These are phyloP conservation scores for Latheticus oryzae DNA, from an alignment of 2,888 invertebrate species.

Conservation along the genomic window DNA sequence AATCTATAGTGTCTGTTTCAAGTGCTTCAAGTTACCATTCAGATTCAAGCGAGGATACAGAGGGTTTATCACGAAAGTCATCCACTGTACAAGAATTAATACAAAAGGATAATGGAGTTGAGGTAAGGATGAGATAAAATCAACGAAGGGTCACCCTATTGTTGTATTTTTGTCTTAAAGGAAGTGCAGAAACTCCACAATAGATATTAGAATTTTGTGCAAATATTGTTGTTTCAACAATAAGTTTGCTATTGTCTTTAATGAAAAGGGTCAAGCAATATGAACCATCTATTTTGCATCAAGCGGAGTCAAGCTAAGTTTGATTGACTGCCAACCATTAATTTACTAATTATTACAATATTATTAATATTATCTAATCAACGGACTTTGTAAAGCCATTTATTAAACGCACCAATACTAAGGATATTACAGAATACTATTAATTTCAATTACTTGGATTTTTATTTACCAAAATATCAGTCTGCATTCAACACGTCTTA, in stretches of 20 bases:
- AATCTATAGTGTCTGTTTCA: slow-evolving; percentile 51
- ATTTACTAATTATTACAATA: slow-evolving; percentile 10
- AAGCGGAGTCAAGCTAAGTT: too few species aligned
- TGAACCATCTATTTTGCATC: slow-evolving; percentile 26
- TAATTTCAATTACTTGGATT: too few species aligned
- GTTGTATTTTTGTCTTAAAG: slow-evolving; percentile 19
- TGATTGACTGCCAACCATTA: too few species aligned
- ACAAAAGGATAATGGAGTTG: slow-evolving; percentile 34
- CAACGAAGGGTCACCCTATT: slow-evolving; percentile 26
- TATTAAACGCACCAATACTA: background rate
- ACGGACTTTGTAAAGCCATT: background rate
- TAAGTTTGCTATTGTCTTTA: slow-evolving; percentile 28
- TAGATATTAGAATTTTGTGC: slow-evolving; percentile 21
- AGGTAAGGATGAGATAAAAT: slow-evolving; percentile 36
- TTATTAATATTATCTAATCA: slow-evolving; percentile 20
- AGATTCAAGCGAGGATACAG: slow-evolving; percentile 54
- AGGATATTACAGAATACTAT: too few species aligned
- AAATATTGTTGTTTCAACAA: slow-evolving; percentile 7
- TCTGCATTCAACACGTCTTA: too few species aligned
- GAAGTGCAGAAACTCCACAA: slow-evolving; percentile 19
- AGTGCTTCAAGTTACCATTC: slow-evolving; percentile 55
- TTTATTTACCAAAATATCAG: too few species aligned
- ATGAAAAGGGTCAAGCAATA: slow-evolving; percentile 30
- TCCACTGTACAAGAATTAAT: slow-evolving; percentile 30
- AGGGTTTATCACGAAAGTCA: slow-evolving; percentile 37